These are phyloP conservation scores for Drosophila pruinosa DNA, from an alignment of 1,140 invertebrate species.

Conservation along the genomic window DNA sequence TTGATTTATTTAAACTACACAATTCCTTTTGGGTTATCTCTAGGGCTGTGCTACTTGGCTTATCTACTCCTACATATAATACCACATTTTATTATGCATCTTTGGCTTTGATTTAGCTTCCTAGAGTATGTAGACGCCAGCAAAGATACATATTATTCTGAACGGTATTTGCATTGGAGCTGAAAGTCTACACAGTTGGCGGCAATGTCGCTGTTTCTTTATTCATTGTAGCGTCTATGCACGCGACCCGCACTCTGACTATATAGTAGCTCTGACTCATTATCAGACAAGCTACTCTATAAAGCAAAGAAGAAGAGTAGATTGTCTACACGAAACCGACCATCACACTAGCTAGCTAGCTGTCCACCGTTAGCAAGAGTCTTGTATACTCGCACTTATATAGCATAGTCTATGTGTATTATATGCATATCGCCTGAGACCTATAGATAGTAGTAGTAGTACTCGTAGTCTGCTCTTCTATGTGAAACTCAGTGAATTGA, in stretches of 20 bases:
- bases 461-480: conserved; percentile 15
- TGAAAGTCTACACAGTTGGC: conserved; percentile 46
- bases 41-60: background rate
- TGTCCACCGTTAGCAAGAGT: conserved; percentile 55
- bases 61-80: background rate
- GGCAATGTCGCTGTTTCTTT: conserved; percentile 47
- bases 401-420: conserved; percentile 26
- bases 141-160: background rate
- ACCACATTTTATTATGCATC: background rate
- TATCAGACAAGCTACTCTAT: background rate
- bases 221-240: conserved; percentile 61
- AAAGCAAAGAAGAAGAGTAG: conserved; percentile 12
- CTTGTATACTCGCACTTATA: conserved; percentile 32
- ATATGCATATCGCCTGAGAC: conserved; percentile 35
- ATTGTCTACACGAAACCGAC: conserved; percentile 63
- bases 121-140: background rate
- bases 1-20: no score
- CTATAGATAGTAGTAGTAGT: conserved; percentile 13
- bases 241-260: conserved; percentile 44
- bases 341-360: conserved; percentile 30
- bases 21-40: no score
- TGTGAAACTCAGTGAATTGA: conserved; percentile 55
- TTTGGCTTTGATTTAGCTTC: background rate
- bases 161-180: conserved; percentile 11
- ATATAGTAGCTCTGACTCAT: conserved; percentile 20